Percentiles rank a stretch among this genome's conserved stretches.
These are phyloP conservation scores for Bellardia pandia DNA, from an alignment of 2,888 invertebrate species.

Conservation along the genomic window DNA sequence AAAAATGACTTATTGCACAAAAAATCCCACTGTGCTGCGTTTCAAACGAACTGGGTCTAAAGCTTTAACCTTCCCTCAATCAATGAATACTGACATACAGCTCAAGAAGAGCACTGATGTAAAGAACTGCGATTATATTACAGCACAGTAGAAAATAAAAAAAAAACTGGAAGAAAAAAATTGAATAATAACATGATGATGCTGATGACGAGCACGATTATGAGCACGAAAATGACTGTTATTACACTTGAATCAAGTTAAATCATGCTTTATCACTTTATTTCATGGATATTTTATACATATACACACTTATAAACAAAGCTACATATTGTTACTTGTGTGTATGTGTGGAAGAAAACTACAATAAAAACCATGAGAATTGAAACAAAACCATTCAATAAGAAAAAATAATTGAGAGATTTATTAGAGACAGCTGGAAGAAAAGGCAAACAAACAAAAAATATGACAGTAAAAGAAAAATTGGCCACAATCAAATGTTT, in stretches of 20 bases:
- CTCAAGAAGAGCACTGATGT: constrained; percentile 31
- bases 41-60: constrained; percentile 29
- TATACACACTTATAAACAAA: not conserved
- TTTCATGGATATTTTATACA: constrained; percentile 38
- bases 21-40: too few relatives aligned
- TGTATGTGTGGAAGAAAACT: not conserved
- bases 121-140: not conserved
- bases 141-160: not conserved
- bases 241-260: constrained; percentile 62
- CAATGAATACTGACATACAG: constrained; percentile 34
- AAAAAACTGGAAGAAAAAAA: not conserved
- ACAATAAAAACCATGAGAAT: not conserved
- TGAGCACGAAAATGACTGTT: constrained; percentile 44
- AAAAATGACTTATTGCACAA: too few relatives aligned
- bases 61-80: constrained; percentile 53
- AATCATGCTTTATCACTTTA: constrained; percentile 73
- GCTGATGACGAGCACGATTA: constrained; percentile 1
- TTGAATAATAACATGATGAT: not conserved
- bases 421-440: constrained; percentile 14
- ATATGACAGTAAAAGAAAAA: constrained; percentile 29
- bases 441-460: not conserved
- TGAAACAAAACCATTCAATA: constrained; percentile 41
- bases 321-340: not conserved
- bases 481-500: constrained; percentile 30
- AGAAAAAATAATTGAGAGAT: constrained; percentile 42